Percentiles rank a stretch among this genome's conserved stretches.
These are phyloP conservation scores for Brenthis hecate DNA, from an alignment of 2,888 invertebrate species.

Conservation along the genomic window DNA sequence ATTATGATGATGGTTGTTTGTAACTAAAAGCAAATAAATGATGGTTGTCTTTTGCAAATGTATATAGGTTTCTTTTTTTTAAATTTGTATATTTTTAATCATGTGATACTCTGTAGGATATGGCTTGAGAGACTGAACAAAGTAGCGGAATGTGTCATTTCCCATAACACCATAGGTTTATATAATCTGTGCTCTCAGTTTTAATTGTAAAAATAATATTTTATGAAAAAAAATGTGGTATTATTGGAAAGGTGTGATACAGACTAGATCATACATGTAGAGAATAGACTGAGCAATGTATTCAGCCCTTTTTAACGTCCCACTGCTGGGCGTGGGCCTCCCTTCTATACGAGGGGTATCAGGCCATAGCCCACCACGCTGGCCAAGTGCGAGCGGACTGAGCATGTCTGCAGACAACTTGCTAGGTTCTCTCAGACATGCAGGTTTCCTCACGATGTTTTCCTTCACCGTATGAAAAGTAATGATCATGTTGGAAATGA, in stretches of 20 bases:
- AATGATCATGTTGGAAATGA: no score
- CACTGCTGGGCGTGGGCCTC: no score
- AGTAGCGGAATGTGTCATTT: constrained; percentile 1
- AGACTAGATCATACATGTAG: background rate
- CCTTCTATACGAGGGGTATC: no score
- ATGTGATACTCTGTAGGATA: constrained; percentile 43
- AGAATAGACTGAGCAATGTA: background rate
- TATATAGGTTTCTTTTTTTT: constrained; percentile 5
- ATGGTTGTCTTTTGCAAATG: no score
- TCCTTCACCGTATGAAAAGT: no score
- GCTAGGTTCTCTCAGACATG: no score
- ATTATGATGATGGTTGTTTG: background rate
- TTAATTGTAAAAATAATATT: constrained; percentile 8
- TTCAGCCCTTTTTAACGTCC: no score
- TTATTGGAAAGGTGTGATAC: background rate
- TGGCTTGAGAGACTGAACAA: constrained; percentile 26
- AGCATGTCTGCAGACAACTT: no score
- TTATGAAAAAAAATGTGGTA: background rate
- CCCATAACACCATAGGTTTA: constrained; percentile 2
- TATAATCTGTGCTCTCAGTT: background rate
- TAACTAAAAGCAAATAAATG: constrained; percentile 1
- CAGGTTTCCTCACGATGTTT: no score
- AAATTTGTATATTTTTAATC: constrained; percentile 21
- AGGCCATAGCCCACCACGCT: no score
- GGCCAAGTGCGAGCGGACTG: no score